phyloP scores from a whole-genome alignment of 2,113 vertebrate species.

The Lepus americanus region DNA sequence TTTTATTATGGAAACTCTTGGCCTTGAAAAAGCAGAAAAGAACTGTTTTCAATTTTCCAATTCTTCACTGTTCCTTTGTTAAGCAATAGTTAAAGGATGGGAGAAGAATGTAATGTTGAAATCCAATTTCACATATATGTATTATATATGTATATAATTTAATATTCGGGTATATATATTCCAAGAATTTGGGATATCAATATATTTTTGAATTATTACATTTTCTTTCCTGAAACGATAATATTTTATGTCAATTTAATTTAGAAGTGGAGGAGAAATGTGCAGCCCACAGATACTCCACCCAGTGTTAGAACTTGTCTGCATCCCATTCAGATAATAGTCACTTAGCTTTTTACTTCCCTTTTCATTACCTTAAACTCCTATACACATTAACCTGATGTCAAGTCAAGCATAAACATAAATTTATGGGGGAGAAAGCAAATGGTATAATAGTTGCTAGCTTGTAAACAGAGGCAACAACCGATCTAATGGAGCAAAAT shows the following conservation, averaged over 20 bases:
- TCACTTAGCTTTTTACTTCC: conserved; percentile 36
- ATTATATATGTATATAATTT: not conserved
- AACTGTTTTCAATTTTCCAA: conserved; percentile 4
- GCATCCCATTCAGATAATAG: not conserved
- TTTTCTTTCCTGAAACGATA: conserved; percentile 16
- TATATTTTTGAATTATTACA: not conserved
- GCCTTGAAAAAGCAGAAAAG: conserved; percentile 22
- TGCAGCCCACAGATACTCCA: not conserved
- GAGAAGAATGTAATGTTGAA: not conserved
- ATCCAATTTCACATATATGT: not conserved
- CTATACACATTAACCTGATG: not conserved
- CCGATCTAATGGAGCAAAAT: not conserved
- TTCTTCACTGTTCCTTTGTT: not conserved
- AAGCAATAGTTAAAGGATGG: not conserved
- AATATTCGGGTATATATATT: not conserved
- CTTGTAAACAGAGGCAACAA: not conserved
- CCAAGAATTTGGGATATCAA: not conserved
- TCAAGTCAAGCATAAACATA: not conserved
- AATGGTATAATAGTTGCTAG: not conserved
- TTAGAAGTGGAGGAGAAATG: not conserved
- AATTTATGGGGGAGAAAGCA: conserved; percentile 20
- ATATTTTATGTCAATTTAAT: conserved; percentile 1
- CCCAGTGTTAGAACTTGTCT: not conserved
- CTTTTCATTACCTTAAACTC: not conserved
- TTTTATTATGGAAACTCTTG: conserved; percentile 39